These are phyloP conservation scores for Meriones unguiculatus DNA, from an alignment of 2,113 vertebrate genomes.

Conservation along the genomic window DNA sequence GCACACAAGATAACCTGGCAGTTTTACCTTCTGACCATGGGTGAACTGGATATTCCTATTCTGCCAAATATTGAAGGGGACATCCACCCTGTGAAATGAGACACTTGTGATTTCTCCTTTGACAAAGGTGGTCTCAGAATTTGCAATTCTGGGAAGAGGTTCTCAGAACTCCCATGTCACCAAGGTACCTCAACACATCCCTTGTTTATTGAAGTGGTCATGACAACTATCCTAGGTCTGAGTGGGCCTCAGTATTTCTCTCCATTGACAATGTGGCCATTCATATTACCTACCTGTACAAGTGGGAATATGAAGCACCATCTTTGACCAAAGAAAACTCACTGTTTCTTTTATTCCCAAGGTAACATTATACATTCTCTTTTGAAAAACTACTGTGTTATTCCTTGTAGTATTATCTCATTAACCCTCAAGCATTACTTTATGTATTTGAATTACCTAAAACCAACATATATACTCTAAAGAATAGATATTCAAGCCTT, in stretches of 20 bases:
- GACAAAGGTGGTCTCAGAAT: not conserved
- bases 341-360: not conserved
- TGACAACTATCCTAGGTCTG: not conserved
- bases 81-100: not conserved
- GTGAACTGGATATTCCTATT: not conserved
- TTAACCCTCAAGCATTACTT: not conserved
- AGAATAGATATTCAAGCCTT: not conserved
- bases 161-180: not conserved
- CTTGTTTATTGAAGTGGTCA: not conserved
- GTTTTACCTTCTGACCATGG: not conserved
- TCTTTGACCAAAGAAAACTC: not conserved
- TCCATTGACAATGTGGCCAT: not conserved
- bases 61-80: not conserved
- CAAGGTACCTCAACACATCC: not conserved
- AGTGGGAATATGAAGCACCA: not conserved
- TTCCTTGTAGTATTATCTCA: not conserved
- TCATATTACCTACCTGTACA: accelerated
- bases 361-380: not conserved
- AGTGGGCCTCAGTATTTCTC: not conserved
- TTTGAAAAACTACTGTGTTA: not conserved
- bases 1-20: not conserved
- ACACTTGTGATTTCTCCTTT: not conserved
- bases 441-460: not conserved
- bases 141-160: not conserved
- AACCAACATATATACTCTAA: not conserved